Percentiles rank a stretch among this genome's conserved stretches.
phyloP scores from a whole-genome alignment of 2,888 invertebrate genomes.

The Atrina japonica region DNA sequence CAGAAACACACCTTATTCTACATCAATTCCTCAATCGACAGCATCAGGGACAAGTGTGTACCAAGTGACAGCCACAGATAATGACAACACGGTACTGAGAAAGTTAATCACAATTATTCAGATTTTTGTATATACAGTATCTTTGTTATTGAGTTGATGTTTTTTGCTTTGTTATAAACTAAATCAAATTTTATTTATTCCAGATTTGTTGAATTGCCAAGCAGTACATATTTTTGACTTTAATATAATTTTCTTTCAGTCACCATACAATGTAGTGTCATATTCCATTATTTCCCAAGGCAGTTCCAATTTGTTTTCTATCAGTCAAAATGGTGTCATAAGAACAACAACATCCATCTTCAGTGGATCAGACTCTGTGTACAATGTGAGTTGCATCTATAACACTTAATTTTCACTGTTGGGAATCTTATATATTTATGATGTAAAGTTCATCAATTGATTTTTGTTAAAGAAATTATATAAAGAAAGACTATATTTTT shows the following conservation, averaged over 20 bases:
- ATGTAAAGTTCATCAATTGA: too few relatives aligned
- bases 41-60: conserved; percentile 53
- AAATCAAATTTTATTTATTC: too few relatives aligned
- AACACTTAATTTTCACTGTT: too few relatives aligned
- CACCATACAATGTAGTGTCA: conserved; percentile 66
- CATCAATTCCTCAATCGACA: conserved; percentile 53
- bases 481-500: too few relatives aligned
- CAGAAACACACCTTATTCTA: conserved; percentile 54
- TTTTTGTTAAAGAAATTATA: too few relatives aligned
- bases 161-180: not conserved
- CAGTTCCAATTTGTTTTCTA: conserved; percentile 60
- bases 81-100: conserved; percentile 54
- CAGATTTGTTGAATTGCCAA: too few relatives aligned
- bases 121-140: too few relatives aligned
- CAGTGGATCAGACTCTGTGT: conserved; percentile 46
- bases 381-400: conserved; percentile 53
- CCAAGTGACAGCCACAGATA: conserved; percentile 60
- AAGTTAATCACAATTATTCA: not conserved
- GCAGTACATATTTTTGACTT: too few relatives aligned
- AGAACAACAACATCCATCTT: conserved; percentile 43
- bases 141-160: not conserved
- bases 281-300: conserved; percentile 72
- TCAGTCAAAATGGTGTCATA: conserved; percentile 59
- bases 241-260: conserved; percentile 59
- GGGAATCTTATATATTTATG: too few relatives aligned